Percentiles rank a stretch among this genome's conserved stretches.
Evolutionary conservation across 2,797 vertebrate species (phyloP).

Genomic region (Leptatherina wallacei): DNA sequence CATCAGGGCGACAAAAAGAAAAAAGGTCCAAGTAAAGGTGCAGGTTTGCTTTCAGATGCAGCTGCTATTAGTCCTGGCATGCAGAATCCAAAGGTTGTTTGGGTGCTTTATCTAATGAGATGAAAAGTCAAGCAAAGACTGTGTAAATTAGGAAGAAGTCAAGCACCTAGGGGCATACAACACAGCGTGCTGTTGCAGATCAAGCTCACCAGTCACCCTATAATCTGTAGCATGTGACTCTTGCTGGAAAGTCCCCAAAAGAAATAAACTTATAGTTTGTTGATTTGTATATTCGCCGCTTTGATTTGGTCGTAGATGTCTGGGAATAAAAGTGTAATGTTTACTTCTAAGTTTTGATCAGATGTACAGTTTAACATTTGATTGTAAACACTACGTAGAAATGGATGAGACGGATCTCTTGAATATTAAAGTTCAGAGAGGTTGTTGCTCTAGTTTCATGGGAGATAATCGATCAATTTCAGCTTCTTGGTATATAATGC

Average conservation of each 20-base stretch:
- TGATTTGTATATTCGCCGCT: not conserved
- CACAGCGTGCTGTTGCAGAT: conserved; percentile 17
- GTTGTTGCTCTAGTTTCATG: not conserved
- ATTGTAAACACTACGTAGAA: not conserved
- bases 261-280: conserved; percentile 6
- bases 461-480: not conserved
- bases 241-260: not conserved
- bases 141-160: conserved; percentile 17
- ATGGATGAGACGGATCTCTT: not conserved
- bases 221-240: conserved; percentile 23
- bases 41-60: not conserved
- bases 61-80: not conserved
- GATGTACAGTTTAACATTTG: not conserved
- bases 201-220: not conserved
- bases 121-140: conserved; percentile 2
- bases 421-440: not conserved
- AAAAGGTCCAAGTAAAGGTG: conserved; percentile 1
- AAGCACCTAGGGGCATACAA: conserved; percentile 10
- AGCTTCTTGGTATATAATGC: not conserved
- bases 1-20: not conserved
- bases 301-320: not conserved
- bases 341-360: not conserved
- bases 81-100: not conserved
- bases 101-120: not conserved
- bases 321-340: not conserved